Percentiles rank a stretch among this genome's conserved stretches.
Conservation (phyloP, 2,888 invertebrate species). For the Eudemis profundana region DNA sequence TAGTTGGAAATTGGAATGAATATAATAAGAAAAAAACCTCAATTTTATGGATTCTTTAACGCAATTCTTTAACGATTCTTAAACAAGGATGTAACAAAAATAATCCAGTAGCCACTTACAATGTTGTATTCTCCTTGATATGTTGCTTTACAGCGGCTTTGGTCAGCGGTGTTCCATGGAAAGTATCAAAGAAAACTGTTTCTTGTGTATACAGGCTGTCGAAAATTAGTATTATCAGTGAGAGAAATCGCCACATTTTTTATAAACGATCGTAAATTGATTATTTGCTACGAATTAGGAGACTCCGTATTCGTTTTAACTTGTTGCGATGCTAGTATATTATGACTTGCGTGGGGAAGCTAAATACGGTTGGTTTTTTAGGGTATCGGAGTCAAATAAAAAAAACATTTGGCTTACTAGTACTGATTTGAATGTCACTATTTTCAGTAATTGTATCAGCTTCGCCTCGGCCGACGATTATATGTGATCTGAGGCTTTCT, state of each 20-base stretch:
- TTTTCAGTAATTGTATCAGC: too few relatives aligned
- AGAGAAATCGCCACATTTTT: conserved; percentile 18
- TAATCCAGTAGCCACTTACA: conserved; percentile 16
- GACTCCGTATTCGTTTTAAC: background rate
- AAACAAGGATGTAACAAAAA: background rate
- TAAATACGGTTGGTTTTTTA: background rate
- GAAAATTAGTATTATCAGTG: background rate
- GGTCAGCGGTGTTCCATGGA: conserved; percentile 1
- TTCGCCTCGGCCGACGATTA: too few relatives aligned
- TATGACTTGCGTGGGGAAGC: background rate
- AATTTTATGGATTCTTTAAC: too few relatives aligned
- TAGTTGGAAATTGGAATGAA: too few relatives aligned
- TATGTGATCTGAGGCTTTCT: too few relatives aligned
- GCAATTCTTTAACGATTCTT: too few relatives aligned
- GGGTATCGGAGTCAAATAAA: background rate
- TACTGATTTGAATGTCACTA: too few relatives aligned
- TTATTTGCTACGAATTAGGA: background rate
- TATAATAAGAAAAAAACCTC: too few relatives aligned
- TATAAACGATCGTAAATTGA: background rate
- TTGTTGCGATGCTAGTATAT: background rate
- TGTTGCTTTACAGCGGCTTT: conserved; percentile 12
- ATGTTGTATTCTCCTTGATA: conserved; percentile 24
- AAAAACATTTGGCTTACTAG: background rate
- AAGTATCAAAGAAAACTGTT: conserved; percentile 19
- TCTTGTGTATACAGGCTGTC: conserved; percentile 1